phyloP scores from a whole-genome alignment of 1,140 invertebrate genomes.

The Trigoniulus corallinus region DNA sequence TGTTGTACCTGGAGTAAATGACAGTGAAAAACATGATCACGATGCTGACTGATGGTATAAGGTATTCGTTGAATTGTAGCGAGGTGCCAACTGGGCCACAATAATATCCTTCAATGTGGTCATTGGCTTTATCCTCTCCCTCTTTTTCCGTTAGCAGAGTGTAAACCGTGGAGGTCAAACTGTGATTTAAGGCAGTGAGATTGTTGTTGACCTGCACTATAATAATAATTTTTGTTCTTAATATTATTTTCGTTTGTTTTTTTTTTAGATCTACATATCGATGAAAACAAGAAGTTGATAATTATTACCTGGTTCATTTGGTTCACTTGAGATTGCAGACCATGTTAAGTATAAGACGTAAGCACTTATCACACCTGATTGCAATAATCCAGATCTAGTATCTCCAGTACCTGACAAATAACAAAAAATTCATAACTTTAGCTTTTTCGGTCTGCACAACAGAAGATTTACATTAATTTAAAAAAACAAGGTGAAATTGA shows the following conservation, averaged over 20 bases:
- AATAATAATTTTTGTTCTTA: conserved; percentile 1
- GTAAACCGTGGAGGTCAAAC: conserved; percentile 1
- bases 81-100: conserved; percentile 8
- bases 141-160: conserved; percentile 4
- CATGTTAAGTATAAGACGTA: conserved; percentile 17
- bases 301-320: conserved; percentile 6
- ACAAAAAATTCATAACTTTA: conserved; percentile 4
- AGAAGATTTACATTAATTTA: no score
- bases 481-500: no score
- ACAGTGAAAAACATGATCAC: conserved; percentile 18
- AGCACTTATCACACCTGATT: conserved; percentile 13
- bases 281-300: no score
- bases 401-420: conserved; percentile 8
- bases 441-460: not conserved
- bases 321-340: conserved; percentile 15
- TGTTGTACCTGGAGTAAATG: conserved; percentile 24
- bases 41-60: conserved; percentile 23
- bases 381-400: conserved; percentile 10
- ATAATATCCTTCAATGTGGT: conserved; percentile 10
- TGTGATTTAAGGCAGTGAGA: not conserved
- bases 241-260: conserved; percentile 9
- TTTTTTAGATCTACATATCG: no score
- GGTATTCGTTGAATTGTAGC: conserved; percentile 19
- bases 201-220: no score
- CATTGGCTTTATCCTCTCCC: conserved; percentile 8